A percentile compares a stretch with the other conserved stretches of the same genome.
These are phyloP conservation scores for Drosophila teissieri DNA, from an alignment of 1,140 invertebrate genomes.

Conservation along the genomic window DNA sequence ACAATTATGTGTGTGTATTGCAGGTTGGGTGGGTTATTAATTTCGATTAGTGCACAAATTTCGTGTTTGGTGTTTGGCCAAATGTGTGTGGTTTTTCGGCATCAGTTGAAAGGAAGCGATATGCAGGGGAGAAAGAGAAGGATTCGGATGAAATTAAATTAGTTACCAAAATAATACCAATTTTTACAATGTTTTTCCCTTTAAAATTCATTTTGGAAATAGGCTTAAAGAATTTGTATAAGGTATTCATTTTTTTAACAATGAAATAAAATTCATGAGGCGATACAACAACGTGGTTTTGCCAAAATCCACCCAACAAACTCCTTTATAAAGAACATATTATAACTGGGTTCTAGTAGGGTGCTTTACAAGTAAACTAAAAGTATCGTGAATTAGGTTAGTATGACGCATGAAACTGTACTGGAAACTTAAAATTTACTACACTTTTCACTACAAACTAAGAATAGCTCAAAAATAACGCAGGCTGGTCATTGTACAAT, in stretches of 20 bases:
- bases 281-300: neutral
- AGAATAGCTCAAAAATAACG: neutral
- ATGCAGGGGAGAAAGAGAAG: constrained; percentile 56
- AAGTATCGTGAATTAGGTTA: constrained; percentile 11
- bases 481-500: constrained; percentile 3
- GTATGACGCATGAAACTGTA: constrained; percentile 35
- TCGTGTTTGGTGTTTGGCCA: constrained; percentile 23
- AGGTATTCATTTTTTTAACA: neutral
- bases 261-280: no score
- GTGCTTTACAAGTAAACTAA: constrained; percentile 7
- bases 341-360: constrained; percentile 1
- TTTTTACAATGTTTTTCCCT: constrained; percentile 5
- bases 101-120: constrained; percentile 39
- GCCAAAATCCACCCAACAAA: neutral
- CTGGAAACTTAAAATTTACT: constrained; percentile 19
- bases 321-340: neutral
- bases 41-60: constrained; percentile 35
- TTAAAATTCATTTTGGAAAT: constrained; percentile 3
- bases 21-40: constrained; percentile 7
- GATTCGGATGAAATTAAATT: constrained; percentile 50
- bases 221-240: neutral
- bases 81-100: constrained; percentile 19
- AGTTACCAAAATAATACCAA: constrained; percentile 54
- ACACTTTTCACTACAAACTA: constrained; percentile 20
- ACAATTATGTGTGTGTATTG: constrained; percentile 10